These are phyloP conservation scores for Drosophila borborema DNA, from an alignment of 2,888 invertebrate genomes.

Conservation along the genomic window DNA sequence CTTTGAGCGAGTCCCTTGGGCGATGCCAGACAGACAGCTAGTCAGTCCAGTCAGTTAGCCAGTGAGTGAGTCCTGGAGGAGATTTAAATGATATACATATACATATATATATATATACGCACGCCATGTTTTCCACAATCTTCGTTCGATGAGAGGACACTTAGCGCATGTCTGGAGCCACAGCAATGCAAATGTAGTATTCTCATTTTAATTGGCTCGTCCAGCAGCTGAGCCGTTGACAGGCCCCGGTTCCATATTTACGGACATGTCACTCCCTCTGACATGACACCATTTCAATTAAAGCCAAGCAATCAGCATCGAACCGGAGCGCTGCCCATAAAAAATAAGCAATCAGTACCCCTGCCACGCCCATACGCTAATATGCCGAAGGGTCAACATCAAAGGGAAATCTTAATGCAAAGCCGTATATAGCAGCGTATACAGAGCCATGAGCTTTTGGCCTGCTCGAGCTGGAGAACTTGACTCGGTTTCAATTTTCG, in stretches of 20 bases:
- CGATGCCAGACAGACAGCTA: slow-evolving; percentile 6
- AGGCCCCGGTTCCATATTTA: slow-evolving; percentile 1
- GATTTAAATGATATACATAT: slow-evolving; percentile 40
- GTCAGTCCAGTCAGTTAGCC: slow-evolving; percentile 3
- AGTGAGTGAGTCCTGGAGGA: slow-evolving; percentile 8
- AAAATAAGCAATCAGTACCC: too few species aligned
- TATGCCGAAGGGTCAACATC: slow-evolving; percentile 14
- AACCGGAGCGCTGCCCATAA: neutral
- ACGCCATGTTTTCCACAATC: slow-evolving; percentile 18
- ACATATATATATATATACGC: neutral
- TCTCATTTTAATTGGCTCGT: slow-evolving; percentile 61
- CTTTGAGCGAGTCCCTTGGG: slow-evolving; percentile 8
- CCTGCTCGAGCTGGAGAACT: neutral
- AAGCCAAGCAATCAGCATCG: slow-evolving; percentile 28
- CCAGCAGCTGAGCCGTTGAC: slow-evolving; percentile 2
- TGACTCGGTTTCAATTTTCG: slow-evolving; percentile 1
- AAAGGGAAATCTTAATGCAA: slow-evolving; percentile 23
- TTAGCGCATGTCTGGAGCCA: slow-evolving; percentile 11
- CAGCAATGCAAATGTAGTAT: slow-evolving; percentile 30
- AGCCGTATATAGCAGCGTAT: too few species aligned
- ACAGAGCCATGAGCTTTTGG: too few species aligned
- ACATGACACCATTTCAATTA: slow-evolving; percentile 48
- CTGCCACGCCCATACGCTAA: slow-evolving; percentile 18
- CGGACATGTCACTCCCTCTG: neutral
- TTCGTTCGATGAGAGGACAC: slow-evolving; percentile 23